Percentiles rank a stretch among this genome's conserved stretches.
phyloP scores from a whole-genome alignment of 2,888 invertebrate species.

The Nomada flava region DNA sequence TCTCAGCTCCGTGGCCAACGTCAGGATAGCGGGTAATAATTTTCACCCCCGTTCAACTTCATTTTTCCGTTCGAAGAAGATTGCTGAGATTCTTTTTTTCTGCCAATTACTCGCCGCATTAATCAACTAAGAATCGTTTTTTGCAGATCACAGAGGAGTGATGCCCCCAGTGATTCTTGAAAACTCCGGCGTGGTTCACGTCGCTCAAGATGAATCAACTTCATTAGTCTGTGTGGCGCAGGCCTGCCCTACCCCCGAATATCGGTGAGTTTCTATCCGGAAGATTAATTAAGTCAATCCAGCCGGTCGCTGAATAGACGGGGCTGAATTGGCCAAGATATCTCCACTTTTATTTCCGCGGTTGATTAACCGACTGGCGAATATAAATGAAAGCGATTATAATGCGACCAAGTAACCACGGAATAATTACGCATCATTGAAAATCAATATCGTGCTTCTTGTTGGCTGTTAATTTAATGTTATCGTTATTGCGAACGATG shows the following conservation, averaged over 20 bases:
- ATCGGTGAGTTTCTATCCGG: slow-evolving; percentile 86
- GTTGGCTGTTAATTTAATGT: slow-evolving; percentile 4
- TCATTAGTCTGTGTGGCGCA: slow-evolving; percentile 92
- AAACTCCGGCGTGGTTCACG: slow-evolving; percentile 89
- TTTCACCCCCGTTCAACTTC: slow-evolving; percentile 42
- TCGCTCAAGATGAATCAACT: slow-evolving; percentile 90
- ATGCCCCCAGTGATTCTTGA: slow-evolving; percentile 90
- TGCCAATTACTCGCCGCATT: slow-evolving; percentile 10
- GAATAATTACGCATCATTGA: slow-evolving; percentile 25
- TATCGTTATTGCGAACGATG: slow-evolving; percentile 4
- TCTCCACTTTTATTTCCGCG: slow-evolving; percentile 1
- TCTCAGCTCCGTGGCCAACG: slow-evolving; percentile 88
- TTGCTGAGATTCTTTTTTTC: slow-evolving; percentile 8
- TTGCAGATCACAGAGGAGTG: slow-evolving; percentile 89
- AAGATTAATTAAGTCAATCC: slow-evolving; percentile 40
- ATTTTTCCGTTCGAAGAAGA: neutral
- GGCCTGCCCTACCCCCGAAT: slow-evolving; percentile 91
- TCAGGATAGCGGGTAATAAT: slow-evolving; percentile 88
- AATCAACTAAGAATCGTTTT: slow-evolving; percentile 12
- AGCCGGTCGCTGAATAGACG: slow-evolving; percentile 6
- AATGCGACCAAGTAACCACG: slow-evolving; percentile 1
- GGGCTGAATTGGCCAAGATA: neutral
- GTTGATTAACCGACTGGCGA: slow-evolving; percentile 8
- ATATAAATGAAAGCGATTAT: slow-evolving; percentile 14
- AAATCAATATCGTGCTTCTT: slow-evolving; percentile 10